Conservation (phyloP, 2,797 vertebrate species). For the Anas capensis region DNA sequence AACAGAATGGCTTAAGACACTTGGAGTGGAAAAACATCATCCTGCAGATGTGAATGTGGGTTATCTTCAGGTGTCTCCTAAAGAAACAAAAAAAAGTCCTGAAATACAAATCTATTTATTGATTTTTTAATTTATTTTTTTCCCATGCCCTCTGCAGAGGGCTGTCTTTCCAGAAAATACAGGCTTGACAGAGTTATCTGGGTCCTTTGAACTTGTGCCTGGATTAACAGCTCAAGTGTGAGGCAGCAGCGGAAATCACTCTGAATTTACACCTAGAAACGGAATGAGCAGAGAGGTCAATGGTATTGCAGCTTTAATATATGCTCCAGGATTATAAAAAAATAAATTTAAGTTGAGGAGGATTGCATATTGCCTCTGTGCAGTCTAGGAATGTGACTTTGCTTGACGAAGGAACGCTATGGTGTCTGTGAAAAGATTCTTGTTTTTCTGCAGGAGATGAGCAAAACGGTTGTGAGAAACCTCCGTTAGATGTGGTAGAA, state of each 20-base stretch:
- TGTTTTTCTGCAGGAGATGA: background rate
- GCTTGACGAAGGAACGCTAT: background rate
- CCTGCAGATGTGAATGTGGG: background rate
- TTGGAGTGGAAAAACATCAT: background rate
- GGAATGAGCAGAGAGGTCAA: background rate
- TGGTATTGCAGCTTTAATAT: background rate
- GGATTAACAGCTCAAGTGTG: background rate
- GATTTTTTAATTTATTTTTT: background rate
- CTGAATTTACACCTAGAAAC: constrained; percentile 10
- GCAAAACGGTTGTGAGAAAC: background rate
- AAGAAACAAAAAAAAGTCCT: background rate
- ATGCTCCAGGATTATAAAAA: background rate
- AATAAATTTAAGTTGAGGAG: background rate
- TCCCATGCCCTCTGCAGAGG: background rate
- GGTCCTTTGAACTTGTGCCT: background rate
- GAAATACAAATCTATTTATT: background rate
- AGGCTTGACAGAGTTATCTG: background rate
- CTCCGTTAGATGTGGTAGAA: background rate
- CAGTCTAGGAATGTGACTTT: background rate
- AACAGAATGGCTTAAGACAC: background rate
- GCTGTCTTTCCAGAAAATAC: background rate
- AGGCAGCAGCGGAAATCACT: background rate
- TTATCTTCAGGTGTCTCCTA: background rate
- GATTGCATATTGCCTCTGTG: background rate
- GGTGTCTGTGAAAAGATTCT: background rate